Evolutionary conservation across 2,888 invertebrate genomes (phyloP).

Genomic region (Philereme vetulata): DNA sequence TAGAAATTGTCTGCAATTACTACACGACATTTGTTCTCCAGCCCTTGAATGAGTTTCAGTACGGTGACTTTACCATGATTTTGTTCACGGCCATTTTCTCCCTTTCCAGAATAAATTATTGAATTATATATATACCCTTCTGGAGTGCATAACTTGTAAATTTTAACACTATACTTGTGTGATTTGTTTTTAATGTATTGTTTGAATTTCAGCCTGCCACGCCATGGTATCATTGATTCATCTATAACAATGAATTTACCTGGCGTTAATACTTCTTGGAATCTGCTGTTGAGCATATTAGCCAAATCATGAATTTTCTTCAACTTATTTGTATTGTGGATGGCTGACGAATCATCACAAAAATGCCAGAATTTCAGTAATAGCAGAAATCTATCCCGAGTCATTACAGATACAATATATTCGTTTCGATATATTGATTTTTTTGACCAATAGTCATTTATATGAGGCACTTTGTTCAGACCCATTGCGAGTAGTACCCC

Average conservation of each 20-base stretch:
- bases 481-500: constrained; percentile 30
- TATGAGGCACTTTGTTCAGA: constrained; percentile 28
- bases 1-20: constrained; percentile 36
- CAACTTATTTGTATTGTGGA: constrained; percentile 27
- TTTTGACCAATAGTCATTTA: constrained; percentile 39
- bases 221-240: constrained; percentile 51
- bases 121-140: constrained; percentile 30
- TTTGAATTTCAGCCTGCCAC: constrained; percentile 46
- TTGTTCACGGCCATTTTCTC: constrained; percentile 21
- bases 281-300: constrained; percentile 26
- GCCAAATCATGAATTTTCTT: constrained; percentile 32
- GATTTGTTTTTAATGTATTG: constrained; percentile 52
- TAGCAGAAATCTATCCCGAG: constrained; percentile 42
- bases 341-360: constrained; percentile 31
- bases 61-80: constrained; percentile 28
- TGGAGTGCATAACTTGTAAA: constrained; percentile 42
- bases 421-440: constrained; percentile 40
- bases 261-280: constrained; percentile 37
- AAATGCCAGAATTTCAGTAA: constrained; percentile 45
- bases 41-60: constrained; percentile 27
- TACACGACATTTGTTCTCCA: constrained; percentile 28
- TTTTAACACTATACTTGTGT: constrained; percentile 48
- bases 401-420: constrained; percentile 33
- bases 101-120: constrained; percentile 33
- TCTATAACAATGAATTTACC: constrained; percentile 48